Percentiles rank a stretch among this genome's conserved stretches.
Conservation (phyloP, 2,888 invertebrate species). For the Cantharis rustica region DNA sequence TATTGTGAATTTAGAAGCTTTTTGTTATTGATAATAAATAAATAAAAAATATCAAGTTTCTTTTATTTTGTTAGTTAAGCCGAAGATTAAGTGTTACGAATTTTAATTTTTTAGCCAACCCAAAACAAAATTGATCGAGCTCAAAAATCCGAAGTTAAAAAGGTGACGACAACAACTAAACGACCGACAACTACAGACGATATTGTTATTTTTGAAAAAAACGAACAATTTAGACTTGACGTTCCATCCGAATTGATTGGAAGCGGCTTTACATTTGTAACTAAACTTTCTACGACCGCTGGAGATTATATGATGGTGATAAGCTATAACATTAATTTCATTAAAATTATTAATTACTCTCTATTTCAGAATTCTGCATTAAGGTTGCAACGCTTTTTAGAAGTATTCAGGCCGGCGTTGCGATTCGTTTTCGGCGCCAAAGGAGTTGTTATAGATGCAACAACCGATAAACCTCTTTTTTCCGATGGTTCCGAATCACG, state of each 20-base stretch:
- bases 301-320: slow-evolving; percentile 71
- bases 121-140: background rate
- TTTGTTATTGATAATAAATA: background rate
- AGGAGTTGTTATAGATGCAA: slow-evolving; percentile 67
- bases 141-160: slow-evolving; percentile 5
- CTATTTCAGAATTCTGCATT: slow-evolving; percentile 76
- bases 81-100: background rate
- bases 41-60: background rate
- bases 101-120: background rate
- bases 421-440: slow-evolving; percentile 75
- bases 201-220: slow-evolving; percentile 65
- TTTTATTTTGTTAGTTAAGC: background rate
- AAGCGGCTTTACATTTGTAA: slow-evolving; percentile 69
- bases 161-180: slow-evolving; percentile 43
- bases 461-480: slow-evolving; percentile 57
- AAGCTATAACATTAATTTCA: slow-evolving; percentile 18
- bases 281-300: slow-evolving; percentile 67
- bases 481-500: slow-evolving; percentile 37
- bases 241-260: slow-evolving; percentile 70
- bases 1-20: slow-evolving; percentile 1
- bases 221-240: slow-evolving; percentile 69
- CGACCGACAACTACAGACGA: slow-evolving; percentile 60
- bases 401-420: slow-evolving; percentile 76
- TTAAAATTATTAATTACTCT: background rate
- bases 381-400: slow-evolving; percentile 72